Evolutionary conservation across 2,113 vertebrate genomes (phyloP).

Genomic region (Brachionichthys hirsutus): DNA sequence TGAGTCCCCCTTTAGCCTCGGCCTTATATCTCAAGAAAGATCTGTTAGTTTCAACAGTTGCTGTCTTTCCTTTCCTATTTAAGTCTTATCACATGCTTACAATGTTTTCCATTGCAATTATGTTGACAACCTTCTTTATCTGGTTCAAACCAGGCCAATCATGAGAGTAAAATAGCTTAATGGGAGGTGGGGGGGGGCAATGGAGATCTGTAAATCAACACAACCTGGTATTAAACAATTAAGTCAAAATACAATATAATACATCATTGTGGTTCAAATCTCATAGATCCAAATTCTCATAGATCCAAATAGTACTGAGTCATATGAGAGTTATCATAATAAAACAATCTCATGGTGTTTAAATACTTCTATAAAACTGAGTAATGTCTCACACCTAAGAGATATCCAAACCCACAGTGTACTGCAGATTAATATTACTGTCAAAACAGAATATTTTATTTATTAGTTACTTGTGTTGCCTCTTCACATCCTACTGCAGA

Average conservation of each 20-base stretch:
- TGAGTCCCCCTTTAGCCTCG: conserved; percentile 17
- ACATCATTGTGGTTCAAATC: neutral
- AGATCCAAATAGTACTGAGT: neutral
- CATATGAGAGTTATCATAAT: neutral
- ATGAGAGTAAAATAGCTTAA: conserved; percentile 24
- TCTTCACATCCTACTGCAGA: no score
- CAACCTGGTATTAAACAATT: neutral
- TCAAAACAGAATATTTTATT: no score
- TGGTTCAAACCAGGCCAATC: conserved; percentile 23
- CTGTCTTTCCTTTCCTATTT: conserved; percentile 2
- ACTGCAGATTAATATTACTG: neutral
- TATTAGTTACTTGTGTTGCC: no score
- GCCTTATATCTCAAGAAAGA: conserved; percentile 21
- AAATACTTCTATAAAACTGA: neutral
- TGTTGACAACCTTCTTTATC: conserved; percentile 37
- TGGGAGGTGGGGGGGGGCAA: conserved; percentile 1
- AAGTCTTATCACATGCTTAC: conserved; percentile 30
- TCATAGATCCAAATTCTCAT: no score
- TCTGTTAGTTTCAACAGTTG: conserved; percentile 37
- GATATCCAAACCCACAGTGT: neutral
- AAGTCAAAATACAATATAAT: conserved; percentile 11
- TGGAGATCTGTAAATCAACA: conserved; percentile 8
- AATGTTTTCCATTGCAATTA: conserved; percentile 23
- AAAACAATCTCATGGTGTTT: neutral
- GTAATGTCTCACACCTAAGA: neutral